phyloP scores from a whole-genome alignment of 64 coral and sea anemone genomes.

The Anthopleura sola region DNA sequence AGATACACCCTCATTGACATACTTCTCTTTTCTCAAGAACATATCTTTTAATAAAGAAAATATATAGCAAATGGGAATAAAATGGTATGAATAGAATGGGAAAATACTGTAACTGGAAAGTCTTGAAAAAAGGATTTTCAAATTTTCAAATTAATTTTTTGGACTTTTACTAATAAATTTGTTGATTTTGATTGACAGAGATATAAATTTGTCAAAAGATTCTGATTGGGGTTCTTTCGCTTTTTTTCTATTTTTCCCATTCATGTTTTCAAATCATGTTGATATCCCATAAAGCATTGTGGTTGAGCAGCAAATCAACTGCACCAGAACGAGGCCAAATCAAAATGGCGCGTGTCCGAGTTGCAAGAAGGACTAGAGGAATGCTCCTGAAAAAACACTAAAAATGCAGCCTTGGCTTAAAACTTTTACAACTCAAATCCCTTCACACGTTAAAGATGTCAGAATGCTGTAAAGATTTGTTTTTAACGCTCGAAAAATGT shows the following conservation, averaged over 20 bases:
- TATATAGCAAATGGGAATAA: too few species aligned
- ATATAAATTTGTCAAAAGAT: too few species aligned
- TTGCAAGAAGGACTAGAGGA: slow-evolving; percentile 39
- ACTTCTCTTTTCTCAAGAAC: background rate
- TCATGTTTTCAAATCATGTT: background rate
- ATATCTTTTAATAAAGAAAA: background rate
- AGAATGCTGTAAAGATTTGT: slow-evolving; percentile 91
- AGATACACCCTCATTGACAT: too few species aligned
- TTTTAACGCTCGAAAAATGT: slow-evolving; percentile 83
- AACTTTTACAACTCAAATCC: background rate
- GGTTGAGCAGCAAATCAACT: background rate
- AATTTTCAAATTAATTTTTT: too few species aligned
- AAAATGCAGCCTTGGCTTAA: slow-evolving; percentile 37
- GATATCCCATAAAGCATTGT: background rate
- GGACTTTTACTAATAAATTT: too few species aligned
- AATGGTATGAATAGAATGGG: too few species aligned
- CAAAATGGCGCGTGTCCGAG: slow-evolving; percentile 89
- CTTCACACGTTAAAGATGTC: slow-evolving; percentile 46
- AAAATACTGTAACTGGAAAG: background rate
- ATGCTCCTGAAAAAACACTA: slow-evolving; percentile 26
- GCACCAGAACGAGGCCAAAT: slow-evolving; percentile 34
- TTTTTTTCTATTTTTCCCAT: background rate
- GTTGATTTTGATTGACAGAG: too few species aligned
- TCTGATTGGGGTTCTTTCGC: too few species aligned
- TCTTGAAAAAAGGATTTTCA: too few species aligned